Conservation (phyloP, 1,140 invertebrate species). For the Dinoponera quadriceps region DNA sequence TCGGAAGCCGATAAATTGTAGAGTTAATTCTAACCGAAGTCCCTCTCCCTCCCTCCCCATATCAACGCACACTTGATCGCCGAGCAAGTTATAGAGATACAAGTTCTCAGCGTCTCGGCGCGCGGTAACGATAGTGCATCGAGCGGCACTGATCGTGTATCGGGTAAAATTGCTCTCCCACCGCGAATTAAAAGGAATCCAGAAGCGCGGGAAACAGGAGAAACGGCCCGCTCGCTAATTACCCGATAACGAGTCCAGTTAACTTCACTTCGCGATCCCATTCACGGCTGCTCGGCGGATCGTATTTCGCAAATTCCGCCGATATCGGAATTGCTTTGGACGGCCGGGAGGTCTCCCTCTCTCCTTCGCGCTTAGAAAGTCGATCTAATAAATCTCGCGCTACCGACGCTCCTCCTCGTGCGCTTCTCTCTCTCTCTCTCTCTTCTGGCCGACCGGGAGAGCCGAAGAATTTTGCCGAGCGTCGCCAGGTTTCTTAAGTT, state of each 20-base stretch:
- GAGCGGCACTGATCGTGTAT: background rate
- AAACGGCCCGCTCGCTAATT: constrained; percentile 35
- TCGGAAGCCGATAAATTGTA: too few relatives aligned
- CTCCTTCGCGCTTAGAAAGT: constrained; percentile 39
- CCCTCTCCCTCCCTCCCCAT: too few relatives aligned
- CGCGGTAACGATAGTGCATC: too few relatives aligned
- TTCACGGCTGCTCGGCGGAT: constrained; percentile 24
- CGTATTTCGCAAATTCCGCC: constrained; percentile 26
- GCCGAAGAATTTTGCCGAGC: background rate
- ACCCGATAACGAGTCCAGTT: constrained; percentile 44
- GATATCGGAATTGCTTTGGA: constrained; percentile 26
- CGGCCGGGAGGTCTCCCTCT: background rate
- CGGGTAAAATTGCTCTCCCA: background rate
- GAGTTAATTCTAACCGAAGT: too few relatives aligned
- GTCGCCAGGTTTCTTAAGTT: too few relatives aligned
- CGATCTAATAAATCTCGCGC: constrained; percentile 54
- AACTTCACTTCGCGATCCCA: constrained; percentile 33
- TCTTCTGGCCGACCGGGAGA: too few relatives aligned
- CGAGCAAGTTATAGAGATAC: too few relatives aligned
- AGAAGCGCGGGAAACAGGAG: background rate
- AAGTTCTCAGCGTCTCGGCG: too few relatives aligned
- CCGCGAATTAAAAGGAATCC: constrained; percentile 17
- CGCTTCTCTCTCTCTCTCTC: background rate
- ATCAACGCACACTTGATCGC: too few relatives aligned
- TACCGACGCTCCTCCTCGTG: background rate